Evolutionary conservation across 2,113 vertebrate genomes (phyloP).

Genomic region (Fulmarus glacialis): DNA sequence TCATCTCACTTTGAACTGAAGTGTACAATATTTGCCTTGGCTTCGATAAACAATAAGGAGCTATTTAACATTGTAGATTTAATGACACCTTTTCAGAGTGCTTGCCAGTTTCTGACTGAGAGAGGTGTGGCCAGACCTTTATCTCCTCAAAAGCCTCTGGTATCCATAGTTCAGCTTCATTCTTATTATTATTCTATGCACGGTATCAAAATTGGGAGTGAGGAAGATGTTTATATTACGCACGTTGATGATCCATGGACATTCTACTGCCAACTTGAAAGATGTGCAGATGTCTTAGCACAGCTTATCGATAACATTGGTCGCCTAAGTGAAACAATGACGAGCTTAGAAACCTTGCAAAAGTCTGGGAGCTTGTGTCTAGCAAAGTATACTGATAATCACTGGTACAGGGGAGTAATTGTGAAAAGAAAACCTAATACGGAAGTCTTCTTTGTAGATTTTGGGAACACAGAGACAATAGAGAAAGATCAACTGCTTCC

Average conservation of each 20-base stretch:
- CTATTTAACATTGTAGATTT: conserved; percentile 89
- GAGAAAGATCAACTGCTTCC: conserved; percentile 79
- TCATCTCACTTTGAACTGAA: conserved; percentile 77
- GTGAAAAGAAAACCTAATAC: conserved; percentile 66
- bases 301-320: conserved; percentile 74
- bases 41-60: conserved; percentile 76
- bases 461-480: conserved; percentile 83
- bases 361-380: conserved; percentile 82
- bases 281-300: conserved; percentile 75
- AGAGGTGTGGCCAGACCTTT: conserved; percentile 69
- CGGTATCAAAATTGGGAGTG: conserved; percentile 85
- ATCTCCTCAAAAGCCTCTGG: conserved; percentile 62
- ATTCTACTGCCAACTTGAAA: conserved; percentile 90
- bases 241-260: conserved; percentile 77
- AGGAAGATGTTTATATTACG: conserved; percentile 84
- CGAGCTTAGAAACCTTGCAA: conserved; percentile 43
- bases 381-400: conserved; percentile 85
- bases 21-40: conserved; percentile 90
- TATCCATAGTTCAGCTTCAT: conserved; percentile 76
- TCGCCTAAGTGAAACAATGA: conserved; percentile 67
- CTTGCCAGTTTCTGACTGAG: conserved; percentile 79
- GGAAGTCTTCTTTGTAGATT: conserved; percentile 92
- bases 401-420: conserved; percentile 89
- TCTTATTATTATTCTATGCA: conserved; percentile 90
- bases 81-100: conserved; percentile 89